Evolutionary conservation across 2,888 invertebrate genomes (phyloP), one percentile per base, ranked within the genome.

Genomic region (Willowsia nigromaculata): DNA sequence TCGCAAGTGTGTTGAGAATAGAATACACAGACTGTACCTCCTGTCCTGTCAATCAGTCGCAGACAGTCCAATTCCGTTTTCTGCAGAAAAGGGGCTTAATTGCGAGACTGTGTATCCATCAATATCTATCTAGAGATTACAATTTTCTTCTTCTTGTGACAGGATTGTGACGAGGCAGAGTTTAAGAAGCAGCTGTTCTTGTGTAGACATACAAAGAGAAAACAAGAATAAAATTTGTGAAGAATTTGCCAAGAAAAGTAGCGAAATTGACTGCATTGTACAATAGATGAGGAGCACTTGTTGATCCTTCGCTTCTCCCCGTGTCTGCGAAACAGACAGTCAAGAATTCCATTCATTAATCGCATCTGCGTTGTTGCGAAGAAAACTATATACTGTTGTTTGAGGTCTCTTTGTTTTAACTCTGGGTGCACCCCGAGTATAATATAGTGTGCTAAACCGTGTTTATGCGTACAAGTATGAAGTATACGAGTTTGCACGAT

Each of bases 301-400:
- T 71, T 71, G 71, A 71, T n/a, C 71, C 71, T 40, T 22, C 37
- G 33, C 40, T 25, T 18, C 82, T 82, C 80, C 27, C 37, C 43
- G 68, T 68, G 68, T 30, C 65, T 65, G 37, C 65, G 74, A 15
- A 40, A 56, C 83, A 62, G 53, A 81, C 87, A 87, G 27, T 4
- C 40, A 68, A 87, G 81, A 87, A 87, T 87, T 81, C 27, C 87
- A 87, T 87, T 87, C 87, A 87, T 87, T 81, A 18, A 18, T 9
- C 37, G 27, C 22, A 22, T 40, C 9, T 62, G n/a, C n/a, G n/a
- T n/a, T n/a, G 3, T 33, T 59, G 22, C 22, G 22, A 59, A 59
- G 13, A 47, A 40, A 40, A 40, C 6, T 40, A 7, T 4, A 40
- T 40, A 13, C 47, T 47, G 59, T 18, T 53, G 53, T 53, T n/a